Conservation (phyloP, 2,888 invertebrate genomes). For the Perizoma affinitatum region DNA sequence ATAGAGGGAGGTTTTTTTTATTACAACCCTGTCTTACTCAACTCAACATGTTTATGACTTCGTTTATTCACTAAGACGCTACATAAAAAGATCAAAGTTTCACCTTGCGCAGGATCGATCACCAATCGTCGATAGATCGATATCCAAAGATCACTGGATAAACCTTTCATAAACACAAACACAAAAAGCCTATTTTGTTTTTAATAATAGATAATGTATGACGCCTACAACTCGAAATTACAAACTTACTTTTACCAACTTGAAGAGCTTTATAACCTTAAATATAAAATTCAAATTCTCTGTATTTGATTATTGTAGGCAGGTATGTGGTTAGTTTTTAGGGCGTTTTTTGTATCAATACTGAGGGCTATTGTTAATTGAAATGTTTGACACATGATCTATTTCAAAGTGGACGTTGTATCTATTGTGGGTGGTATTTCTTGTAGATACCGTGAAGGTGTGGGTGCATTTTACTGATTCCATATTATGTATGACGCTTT, state of each 20-base stretch:
- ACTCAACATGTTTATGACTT: too few relatives aligned
- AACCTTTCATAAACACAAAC: constrained; percentile 46
- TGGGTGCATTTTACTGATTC: constrained; percentile 28
- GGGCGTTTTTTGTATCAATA: constrained; percentile 47
- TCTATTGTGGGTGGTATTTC: constrained; percentile 52
- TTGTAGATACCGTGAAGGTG: constrained; percentile 21
- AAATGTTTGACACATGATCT: constrained; percentile 60
- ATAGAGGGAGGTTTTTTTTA: too few relatives aligned
- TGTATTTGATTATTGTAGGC: background rate
- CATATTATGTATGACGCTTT: background rate
- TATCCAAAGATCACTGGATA: constrained; percentile 45
- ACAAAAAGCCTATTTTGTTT: constrained; percentile 46
- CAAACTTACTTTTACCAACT: constrained; percentile 20
- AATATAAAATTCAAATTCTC: constrained; percentile 28
- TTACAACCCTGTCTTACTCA: too few relatives aligned
- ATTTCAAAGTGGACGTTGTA: constrained; percentile 48
- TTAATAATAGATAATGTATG: constrained; percentile 47
- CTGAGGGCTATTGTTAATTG: constrained; percentile 62
- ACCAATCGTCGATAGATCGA: constrained; percentile 51
- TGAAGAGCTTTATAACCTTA: background rate
- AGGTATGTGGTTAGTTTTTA: constrained; percentile 14
- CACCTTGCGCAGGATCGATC: constrained; percentile 59
- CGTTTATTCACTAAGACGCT: constrained; percentile 32
- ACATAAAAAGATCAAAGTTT: constrained; percentile 53
- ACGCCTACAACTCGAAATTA: constrained; percentile 39